Base-by-base conservation (phyloP, 2,888 invertebrate genomes). In the Habroteleia sp. region DNA sequence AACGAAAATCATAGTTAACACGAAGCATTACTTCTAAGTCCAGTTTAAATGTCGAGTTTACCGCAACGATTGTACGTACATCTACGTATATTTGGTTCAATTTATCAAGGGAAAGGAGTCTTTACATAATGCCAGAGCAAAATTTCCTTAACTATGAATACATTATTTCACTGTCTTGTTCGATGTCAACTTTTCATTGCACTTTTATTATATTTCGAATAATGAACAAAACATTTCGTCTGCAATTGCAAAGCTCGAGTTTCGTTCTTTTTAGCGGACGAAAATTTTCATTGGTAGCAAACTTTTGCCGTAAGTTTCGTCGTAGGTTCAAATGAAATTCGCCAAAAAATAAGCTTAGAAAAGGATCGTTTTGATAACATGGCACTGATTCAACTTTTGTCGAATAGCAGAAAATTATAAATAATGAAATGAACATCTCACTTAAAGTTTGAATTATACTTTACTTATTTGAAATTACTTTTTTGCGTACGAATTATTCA, bases 81-180 rank as follows among this genome's bases (percentile, higher is more conserved):
- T 3, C 33, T 23, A 13, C 20, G 16, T 14, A 25, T 8, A 42
- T 8, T 20, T 14, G 14, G 33, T n/a, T n/a, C n/a, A n/a, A n/a
- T n/a, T n/a, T n/a, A n/a, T n/a, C n/a, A n/a, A n/a, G n/a, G n/a
- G n/a, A n/a, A n/a, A n/a, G n/a, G n/a, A n/a, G n/a, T 20, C 8
- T 23, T 8, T 23, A 56, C 54, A 42, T 14, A 11, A 5, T 7
- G 11, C 33, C 2, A 0, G 42, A 10, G n/a, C 10, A 14, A 42
- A 42, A n/a, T 56, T 56, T 56, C 42, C 17, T 37, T 7, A 33
- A 41, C 56, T 33, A 20, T 56, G 42, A 42, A 42, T 42, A 23
- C 29, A 44, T 56, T 56, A 56, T 31, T 41, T 11, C 29, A 56
- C 42, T 56, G 56, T 42, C n/a, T 41, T 13, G 20, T 41, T 41